Evolutionary conservation across 2,797 vertebrate species (phyloP), one percentile per base, ranked within the genome.

Genomic region (Melanotaenia pygmaea): DNA sequence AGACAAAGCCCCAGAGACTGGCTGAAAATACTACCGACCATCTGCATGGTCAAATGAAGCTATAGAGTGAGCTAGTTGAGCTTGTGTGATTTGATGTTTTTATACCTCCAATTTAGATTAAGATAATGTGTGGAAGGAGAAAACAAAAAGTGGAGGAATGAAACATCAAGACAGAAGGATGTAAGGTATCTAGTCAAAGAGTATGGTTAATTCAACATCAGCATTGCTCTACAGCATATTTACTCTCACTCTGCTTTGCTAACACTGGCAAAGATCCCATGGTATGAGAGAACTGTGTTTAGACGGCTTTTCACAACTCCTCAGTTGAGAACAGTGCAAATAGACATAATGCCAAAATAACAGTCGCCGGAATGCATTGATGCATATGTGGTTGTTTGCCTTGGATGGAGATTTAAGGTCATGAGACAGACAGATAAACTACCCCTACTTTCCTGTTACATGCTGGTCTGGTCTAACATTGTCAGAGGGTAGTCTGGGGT

Each of bases 321-420:
- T 88, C 79, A 76, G 84, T 78, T 80, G 82, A 90, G 91, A 93
- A 87, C 86, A 92, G 90, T 83, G 86, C 90, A 91, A 93, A 93
- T 90, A 94, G 90, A 91, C 81, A 80, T 92, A 91, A 94, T 92
- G 93, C 89, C 85, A 86, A 85, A 94, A 94, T 92, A 94, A 94
- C 91, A 93, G 83, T 69, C 68, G 57, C 63, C 57, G 91, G 93
- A 93, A 94, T 93, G 91, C 83, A 84, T 84, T 47, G 69, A 84
- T 80, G 88, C 89, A 83, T 81, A 80, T 91, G 89, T 22, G 74
- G 81, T 85, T 94, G 82, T 93, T 93, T 86, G 86, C 77, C 82
- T 93, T 94, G 92, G 91, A 92, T 82, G 72, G 85, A 88, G 87
- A 89, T 88, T 89, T 87, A 76, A 93, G 84, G 86, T 87, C 62